These are phyloP conservation scores for Poecilia latipinna DNA, from an alignment of 2,113 vertebrate genomes.

Conservation along the genomic window DNA sequence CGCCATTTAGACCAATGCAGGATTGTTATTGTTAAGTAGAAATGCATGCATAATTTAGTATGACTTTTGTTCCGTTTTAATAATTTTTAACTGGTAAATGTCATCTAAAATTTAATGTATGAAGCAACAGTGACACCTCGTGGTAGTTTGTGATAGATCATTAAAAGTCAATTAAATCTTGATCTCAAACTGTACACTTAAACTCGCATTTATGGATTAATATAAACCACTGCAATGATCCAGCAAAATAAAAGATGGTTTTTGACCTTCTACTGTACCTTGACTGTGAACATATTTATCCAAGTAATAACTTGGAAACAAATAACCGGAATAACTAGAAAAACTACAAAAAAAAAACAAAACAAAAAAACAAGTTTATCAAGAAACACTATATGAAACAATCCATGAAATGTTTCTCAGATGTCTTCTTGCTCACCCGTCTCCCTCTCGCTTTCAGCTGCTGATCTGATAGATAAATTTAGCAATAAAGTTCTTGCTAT, in stretches of 20 bases:
- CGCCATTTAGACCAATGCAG: too few relatives aligned
- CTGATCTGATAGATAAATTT: too few relatives aligned
- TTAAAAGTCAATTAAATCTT: background rate
- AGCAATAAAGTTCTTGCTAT: too few relatives aligned
- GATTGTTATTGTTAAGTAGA: background rate
- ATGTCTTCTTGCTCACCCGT: too few relatives aligned
- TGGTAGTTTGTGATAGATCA: constrained; percentile 25
- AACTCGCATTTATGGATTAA: background rate
- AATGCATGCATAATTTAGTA: background rate
- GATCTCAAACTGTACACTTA: background rate
- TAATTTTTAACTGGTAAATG: background rate
- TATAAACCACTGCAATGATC: background rate
- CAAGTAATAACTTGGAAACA: too few relatives aligned
- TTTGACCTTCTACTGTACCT: background rate
- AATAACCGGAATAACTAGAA: too few relatives aligned
- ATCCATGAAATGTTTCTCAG: too few relatives aligned
- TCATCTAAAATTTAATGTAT: background rate
- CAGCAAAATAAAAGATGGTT: background rate
- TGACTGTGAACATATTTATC: background rate
- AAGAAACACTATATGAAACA: too few relatives aligned
- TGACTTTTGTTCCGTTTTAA: background rate
- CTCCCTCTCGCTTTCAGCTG: too few relatives aligned
- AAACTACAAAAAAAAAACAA: too few relatives aligned
- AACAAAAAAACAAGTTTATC: too few relatives aligned
- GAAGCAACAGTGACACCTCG: constrained; percentile 59